Conservation (phyloP, 1,140 invertebrate genomes). For the Drosophila pseudoananassae region DNA sequence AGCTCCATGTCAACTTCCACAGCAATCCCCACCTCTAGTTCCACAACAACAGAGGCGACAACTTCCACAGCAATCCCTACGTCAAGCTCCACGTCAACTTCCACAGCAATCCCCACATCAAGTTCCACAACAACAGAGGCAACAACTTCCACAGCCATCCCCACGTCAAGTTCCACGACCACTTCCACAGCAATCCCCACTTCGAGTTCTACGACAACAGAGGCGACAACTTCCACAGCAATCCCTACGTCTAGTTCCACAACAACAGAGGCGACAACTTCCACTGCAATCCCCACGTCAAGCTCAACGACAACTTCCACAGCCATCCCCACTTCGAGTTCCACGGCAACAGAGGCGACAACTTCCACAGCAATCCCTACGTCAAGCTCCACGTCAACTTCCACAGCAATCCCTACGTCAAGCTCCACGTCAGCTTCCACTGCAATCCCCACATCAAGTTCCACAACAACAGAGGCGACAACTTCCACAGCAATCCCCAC, state of each 20-base stretch:
- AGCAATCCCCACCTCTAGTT: background rate
- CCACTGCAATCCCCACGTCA: background rate
- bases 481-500: background rate
- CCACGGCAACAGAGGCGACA: no score
- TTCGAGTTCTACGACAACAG: no score
- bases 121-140: background rate
- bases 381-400: slow-evolving; percentile 5
- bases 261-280: slow-evolving; percentile 14
- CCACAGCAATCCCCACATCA: background rate
- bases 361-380: background rate
- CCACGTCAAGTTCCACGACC: background rate
- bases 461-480: slow-evolving; percentile 2
- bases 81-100: background rate
- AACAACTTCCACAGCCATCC: slow-evolving; percentile 5
- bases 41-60: no score
- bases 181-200: background rate
- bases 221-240: no score
- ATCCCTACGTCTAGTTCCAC: slow-evolving; percentile 3
- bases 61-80: background rate
- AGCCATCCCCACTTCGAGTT: background rate
- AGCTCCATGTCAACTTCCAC: background rate
- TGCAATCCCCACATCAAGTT: background rate
- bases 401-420: background rate
- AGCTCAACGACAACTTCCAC: slow-evolving; percentile 4
- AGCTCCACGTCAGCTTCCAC: background rate